phyloP scores from a whole-genome alignment of 2,113 vertebrate species.

The Chlorodrepanis virens region DNA sequence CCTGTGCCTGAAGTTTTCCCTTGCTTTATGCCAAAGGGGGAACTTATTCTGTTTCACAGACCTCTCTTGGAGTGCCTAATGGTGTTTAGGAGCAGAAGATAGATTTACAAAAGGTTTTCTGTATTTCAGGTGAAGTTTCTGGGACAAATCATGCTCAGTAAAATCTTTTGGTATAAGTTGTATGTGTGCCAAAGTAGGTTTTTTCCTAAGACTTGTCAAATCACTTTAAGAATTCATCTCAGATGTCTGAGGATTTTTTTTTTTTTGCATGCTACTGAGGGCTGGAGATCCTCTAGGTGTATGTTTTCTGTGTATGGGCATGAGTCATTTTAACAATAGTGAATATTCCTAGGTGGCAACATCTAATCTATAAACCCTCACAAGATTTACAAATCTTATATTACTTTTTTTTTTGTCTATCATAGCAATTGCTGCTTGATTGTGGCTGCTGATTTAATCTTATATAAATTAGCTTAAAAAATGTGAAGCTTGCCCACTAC shows the following conservation, averaged over 20 bases:
- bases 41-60: background rate
- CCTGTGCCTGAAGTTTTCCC: background rate
- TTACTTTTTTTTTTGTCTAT: background rate
- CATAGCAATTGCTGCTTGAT: background rate
- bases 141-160: background rate
- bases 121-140: background rate
- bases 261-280: background rate
- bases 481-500: background rate
- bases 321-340: background rate
- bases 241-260: background rate
- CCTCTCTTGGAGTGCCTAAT: background rate
- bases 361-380: background rate
- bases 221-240: background rate
- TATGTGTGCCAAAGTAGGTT: fast-evolving
- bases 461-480: background rate
- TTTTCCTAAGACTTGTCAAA: background rate
- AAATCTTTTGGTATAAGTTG: background rate
- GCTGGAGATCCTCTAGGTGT: background rate
- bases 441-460: background rate
- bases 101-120: background rate
- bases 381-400: background rate
- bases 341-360: background rate
- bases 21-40: background rate
- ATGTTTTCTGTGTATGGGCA: background rate
- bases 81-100: background rate